These are phyloP conservation scores for Platygyra sinensis DNA, from an alignment of 64 coral and sea anemone genomes.

Conservation along the genomic window DNA sequence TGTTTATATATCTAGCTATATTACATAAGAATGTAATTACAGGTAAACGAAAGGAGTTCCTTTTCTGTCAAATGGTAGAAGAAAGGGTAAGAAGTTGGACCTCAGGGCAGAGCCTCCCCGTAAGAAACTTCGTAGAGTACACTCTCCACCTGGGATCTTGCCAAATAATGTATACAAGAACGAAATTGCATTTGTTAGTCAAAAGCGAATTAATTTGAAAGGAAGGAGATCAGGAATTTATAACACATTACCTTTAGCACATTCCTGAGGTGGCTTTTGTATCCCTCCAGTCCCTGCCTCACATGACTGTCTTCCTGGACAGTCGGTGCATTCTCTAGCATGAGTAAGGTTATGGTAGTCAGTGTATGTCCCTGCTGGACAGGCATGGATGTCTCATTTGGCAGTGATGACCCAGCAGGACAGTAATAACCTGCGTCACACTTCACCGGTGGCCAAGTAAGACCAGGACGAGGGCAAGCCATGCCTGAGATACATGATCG, in stretches of 20 bases:
- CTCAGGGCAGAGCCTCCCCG: no score
- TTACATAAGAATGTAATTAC: no score
- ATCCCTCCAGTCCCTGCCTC: conserved; percentile 87
- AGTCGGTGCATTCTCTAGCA: conserved; percentile 82
- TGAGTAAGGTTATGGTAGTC: conserved; percentile 92
- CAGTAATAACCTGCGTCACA: conserved; percentile 91
- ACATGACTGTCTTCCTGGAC: conserved; percentile 91
- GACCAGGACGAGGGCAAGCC: conserved; percentile 81
- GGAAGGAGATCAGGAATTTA: no score
- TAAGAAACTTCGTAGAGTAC: no score
- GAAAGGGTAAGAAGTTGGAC: no score
- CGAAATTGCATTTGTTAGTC: no score
- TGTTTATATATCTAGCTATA: no score
- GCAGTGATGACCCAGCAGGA: conserved; percentile 74
- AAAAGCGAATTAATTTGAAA: no score
- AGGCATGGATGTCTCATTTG: conserved; percentile 81
- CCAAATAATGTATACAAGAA: no score
- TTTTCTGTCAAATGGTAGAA: no score
- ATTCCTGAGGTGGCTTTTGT: conserved; percentile 91
- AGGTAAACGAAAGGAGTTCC: no score
- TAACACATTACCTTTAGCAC: conserved; percentile 68
- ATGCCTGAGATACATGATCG: conserved; percentile 85
- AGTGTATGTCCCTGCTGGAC: conserved; percentile 91
- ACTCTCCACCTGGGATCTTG: no score
- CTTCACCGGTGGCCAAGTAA: conserved; percentile 78